Conservation (phyloP, 2,113 vertebrate genomes). For the Percina caprodes region DNA sequence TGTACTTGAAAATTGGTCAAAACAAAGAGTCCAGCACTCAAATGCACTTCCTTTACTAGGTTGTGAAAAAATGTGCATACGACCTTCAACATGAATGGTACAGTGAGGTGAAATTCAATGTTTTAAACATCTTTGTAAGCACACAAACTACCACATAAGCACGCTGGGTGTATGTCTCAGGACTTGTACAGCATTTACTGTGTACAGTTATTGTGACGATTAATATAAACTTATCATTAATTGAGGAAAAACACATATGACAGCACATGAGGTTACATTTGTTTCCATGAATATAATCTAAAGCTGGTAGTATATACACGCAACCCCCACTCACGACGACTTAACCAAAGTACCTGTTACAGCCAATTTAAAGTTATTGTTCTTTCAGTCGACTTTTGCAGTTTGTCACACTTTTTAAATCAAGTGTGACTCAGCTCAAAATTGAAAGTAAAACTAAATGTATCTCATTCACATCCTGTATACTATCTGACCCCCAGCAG, state of each 20-base stretch:
- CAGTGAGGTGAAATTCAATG: not conserved
- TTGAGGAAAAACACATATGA: not conserved
- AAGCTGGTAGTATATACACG: slow-evolving; percentile 8
- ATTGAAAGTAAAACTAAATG: slow-evolving; percentile 66
- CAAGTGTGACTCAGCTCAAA: slow-evolving; percentile 65
- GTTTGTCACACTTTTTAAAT: slow-evolving; percentile 57
- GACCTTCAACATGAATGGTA: not conserved
- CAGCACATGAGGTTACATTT: not conserved
- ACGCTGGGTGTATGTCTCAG: not conserved
- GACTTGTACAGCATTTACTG: not conserved
- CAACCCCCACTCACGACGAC: not conserved
- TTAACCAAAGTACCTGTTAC: not conserved
- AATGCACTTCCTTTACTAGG: not conserved
- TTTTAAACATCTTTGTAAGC: not conserved
- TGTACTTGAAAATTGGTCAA: not conserved
- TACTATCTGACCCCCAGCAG: slow-evolving; percentile 74
- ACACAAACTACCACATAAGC: not conserved
- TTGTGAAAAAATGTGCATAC: not conserved
- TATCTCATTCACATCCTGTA: slow-evolving; percentile 74
- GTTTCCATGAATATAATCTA: slow-evolving; percentile 21
- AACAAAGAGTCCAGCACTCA: not conserved
- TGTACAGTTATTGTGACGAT: not conserved
- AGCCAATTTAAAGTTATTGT: slow-evolving; percentile 21
- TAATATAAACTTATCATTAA: not conserved
- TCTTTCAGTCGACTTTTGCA: slow-evolving; percentile 45